phyloP scores from a whole-genome alignment of 2,113 vertebrate species.

The Bambusicola thoracicus region DNA sequence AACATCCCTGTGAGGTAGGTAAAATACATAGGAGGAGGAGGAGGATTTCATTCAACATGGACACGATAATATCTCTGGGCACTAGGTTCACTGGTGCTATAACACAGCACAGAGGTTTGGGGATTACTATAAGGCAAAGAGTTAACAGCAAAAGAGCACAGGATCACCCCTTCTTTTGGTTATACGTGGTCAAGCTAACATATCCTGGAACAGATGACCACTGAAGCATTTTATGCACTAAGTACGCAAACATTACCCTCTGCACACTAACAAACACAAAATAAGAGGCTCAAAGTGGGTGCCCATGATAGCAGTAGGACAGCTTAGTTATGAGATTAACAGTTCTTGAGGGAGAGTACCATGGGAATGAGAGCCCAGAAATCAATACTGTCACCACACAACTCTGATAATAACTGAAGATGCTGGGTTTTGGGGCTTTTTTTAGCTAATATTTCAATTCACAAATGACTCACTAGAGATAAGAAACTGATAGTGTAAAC shows the following conservation, averaged over 20 bases:
- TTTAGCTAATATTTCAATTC: background rate
- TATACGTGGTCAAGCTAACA: background rate
- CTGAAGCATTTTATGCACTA: background rate
- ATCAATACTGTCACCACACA: background rate
- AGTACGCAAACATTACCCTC: background rate
- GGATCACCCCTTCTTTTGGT: background rate
- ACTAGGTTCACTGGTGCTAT: background rate
- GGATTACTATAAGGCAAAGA: conserved; percentile 27
- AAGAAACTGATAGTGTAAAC: background rate
- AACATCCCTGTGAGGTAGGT: conserved; percentile 66
- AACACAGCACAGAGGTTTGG: background rate
- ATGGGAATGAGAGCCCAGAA: background rate
- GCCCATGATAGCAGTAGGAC: background rate
- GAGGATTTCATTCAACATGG: conserved; percentile 8
- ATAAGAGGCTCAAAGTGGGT: background rate
- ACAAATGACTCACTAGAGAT: background rate
- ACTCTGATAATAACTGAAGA: background rate
- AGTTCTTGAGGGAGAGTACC: background rate
- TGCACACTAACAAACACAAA: background rate
- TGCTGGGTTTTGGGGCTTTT: background rate
- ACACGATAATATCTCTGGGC: background rate
- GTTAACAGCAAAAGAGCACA: conserved; percentile 2
- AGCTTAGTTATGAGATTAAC: background rate
- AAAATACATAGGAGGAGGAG: conserved; percentile 35
- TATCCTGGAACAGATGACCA: background rate